Evolutionary conservation across 2,888 invertebrate genomes (phyloP).

Genomic region (Rotaria socialis): DNA sequence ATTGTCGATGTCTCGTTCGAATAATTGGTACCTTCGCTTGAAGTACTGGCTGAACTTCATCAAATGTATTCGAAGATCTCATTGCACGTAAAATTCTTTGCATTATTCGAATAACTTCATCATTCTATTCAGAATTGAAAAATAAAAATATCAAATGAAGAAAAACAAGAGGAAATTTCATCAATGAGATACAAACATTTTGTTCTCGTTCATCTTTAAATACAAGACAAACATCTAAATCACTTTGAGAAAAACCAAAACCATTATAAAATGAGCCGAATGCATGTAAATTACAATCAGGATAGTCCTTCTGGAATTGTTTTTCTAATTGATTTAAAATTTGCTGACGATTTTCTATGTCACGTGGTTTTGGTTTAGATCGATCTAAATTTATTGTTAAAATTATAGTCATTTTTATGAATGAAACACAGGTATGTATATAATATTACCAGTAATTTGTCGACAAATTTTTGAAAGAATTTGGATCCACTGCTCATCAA

Average conservation of each 20-base stretch:
- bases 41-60: conserved; percentile 61
- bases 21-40: conserved; percentile 67
- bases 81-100: conserved; percentile 59
- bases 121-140: conserved; percentile 30
- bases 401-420: background rate
- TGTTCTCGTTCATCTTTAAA: conserved; percentile 54
- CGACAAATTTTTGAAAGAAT: conserved; percentile 55
- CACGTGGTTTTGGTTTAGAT: conserved; percentile 27
- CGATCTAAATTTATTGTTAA: background rate
- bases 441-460: conserved; percentile 54
- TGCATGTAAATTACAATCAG: conserved; percentile 60
- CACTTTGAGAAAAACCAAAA: conserved; percentile 64
- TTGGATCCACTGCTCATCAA: conserved; percentile 52
- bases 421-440: too few species aligned
- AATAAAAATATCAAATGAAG: background rate
- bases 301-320: conserved; percentile 41
- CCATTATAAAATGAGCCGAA: conserved; percentile 67
- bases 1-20: conserved; percentile 61
- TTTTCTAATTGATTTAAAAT: conserved; percentile 36
- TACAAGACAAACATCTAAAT: conserved; percentile 65
- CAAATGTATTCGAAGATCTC: conserved; percentile 52
- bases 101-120: conserved; percentile 48
- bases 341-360: conserved; percentile 19
- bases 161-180: background rate
- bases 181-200: background rate